These are phyloP conservation scores for Chondrosia reniformis DNA, from an alignment of 37 sponge, comb jelly and placozoan genomes.

Conservation along the genomic window DNA sequence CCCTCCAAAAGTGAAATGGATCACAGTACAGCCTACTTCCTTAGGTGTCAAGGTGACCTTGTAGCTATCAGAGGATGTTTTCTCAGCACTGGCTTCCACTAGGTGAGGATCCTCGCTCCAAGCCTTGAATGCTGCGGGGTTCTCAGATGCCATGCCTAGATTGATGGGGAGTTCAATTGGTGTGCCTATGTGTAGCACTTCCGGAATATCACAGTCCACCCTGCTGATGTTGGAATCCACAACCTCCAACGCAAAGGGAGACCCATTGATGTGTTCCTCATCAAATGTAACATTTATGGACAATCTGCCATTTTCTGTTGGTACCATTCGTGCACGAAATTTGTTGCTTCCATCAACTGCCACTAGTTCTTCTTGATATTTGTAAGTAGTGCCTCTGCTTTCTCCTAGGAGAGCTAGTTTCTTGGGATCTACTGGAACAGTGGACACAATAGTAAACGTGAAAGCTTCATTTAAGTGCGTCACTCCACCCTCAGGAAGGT, in stretches of 20 bases:
- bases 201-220: conserved; percentile 46
- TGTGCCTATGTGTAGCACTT: conserved; percentile 38
- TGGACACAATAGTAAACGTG: conserved; percentile 20
- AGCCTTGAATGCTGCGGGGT: background rate
- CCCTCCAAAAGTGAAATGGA: conserved; percentile 55
- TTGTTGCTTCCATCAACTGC: background rate
- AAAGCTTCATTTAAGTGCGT: conserved; percentile 16
- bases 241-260: conserved; percentile 61
- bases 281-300: conserved; percentile 16
- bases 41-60: conserved; percentile 24
- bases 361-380: background rate
- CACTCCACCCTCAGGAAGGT: background rate
- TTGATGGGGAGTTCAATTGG: conserved; percentile 1
- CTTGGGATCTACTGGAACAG: conserved; percentile 8
- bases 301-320: conserved; percentile 20
- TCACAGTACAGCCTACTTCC: conserved; percentile 1
- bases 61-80: conserved; percentile 13
- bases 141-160: background rate
- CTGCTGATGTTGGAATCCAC: conserved; percentile 62
- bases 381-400: too few species aligned
- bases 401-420: background rate
- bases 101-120: background rate
- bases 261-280: conserved; percentile 31
- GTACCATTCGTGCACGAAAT: conserved; percentile 9
- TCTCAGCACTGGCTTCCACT: background rate